Percentiles rank a stretch among this genome's conserved stretches.
Evolutionary conservation across 2,797 vertebrate genomes (phyloP).

Genomic region (Vireo griseus): DNA sequence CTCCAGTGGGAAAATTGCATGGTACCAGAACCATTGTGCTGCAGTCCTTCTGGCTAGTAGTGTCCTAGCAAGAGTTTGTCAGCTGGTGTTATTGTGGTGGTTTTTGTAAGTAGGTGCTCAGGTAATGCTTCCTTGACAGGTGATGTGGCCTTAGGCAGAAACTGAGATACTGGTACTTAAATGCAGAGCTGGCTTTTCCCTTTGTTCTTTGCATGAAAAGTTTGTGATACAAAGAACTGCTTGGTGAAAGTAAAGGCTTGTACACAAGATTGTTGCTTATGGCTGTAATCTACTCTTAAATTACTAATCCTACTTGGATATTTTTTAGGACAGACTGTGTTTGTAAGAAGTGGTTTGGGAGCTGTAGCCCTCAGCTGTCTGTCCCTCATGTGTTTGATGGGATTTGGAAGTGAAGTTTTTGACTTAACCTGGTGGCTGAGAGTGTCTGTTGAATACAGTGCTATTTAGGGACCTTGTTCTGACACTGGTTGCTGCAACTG

Average conservation of each 20-base stretch:
- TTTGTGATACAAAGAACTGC: not conserved
- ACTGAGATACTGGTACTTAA: not conserved
- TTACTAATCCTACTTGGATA: not conserved
- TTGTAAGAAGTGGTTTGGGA: not conserved
- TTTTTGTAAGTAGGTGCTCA: not conserved
- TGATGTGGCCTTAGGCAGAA: slow-evolving; percentile 6
- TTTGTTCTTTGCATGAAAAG: not conserved
- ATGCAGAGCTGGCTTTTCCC: slow-evolving; percentile 30
- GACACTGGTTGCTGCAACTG: not conserved
- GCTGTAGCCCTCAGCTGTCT: not conserved
- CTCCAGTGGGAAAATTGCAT: not conserved
- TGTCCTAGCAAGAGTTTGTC: not conserved
- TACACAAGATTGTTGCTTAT: not conserved
- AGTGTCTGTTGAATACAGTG: not conserved
- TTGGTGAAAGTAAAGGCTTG: not conserved
- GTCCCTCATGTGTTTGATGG: not conserved
- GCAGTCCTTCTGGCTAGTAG: not conserved
- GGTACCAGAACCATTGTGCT: not conserved
- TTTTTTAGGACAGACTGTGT: not conserved
- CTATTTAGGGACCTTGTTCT: not conserved
- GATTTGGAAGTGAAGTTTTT: not conserved
- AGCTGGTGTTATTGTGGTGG: not conserved
- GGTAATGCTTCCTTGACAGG: not conserved
- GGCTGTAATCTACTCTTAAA: not conserved
- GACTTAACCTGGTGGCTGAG: not conserved